Base-by-base conservation (phyloP, 2,113 vertebrate genomes). In the Choloepus hoffmanni region DNA sequence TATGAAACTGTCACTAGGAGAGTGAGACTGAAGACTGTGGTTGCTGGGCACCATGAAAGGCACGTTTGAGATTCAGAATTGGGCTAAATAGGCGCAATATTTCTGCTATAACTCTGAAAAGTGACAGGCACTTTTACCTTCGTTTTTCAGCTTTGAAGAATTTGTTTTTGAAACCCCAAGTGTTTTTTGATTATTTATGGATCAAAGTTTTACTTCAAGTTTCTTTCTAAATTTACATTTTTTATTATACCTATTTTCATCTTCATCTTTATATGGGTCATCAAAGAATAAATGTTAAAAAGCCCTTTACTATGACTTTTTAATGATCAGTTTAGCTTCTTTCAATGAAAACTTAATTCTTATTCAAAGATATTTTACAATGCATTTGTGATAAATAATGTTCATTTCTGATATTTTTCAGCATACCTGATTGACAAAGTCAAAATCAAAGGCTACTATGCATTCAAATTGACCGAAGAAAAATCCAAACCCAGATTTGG, bases 361-460 rank as follows among this genome's bases (percentile, higher is more conserved):
- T 92, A 45, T 24, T 95, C 60, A 63, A 58, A n/a, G 28, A 62
- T 48, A 67, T 33, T 65, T 92, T 72, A 36, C n/a, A 53, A n/a
- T 81, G 24, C 43, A 79, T 48, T 78, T 94, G 62, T 94, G n/a
- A 90, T 81, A 89, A 65, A 82, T 70, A n/a, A 86, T 79, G 58
- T 95, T 50, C 33, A 62, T 79, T 89, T 96, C 72, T 90, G 58
- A 1, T 95, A 18, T 92, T 92, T 96, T 97, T 11, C 98, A 99
- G 99, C 99, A 92, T 98, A 98, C 55, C 98, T 98, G 53, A 95
- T 99, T 26, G 99, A 99, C 95, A 98, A 98, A 78, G 98, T 99
- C 94, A 99, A 99, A 97, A 97, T 99, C 78, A 98, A 98, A 96
- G 99, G 99, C 67, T 99, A 99, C 96, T 99, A 99, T 1, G 96